A percentile compares a stretch with the other conserved stretches of the same genome.
Conservation (phyloP, 1,140 invertebrate genomes). For the Harpegnathos saltator region DNA sequence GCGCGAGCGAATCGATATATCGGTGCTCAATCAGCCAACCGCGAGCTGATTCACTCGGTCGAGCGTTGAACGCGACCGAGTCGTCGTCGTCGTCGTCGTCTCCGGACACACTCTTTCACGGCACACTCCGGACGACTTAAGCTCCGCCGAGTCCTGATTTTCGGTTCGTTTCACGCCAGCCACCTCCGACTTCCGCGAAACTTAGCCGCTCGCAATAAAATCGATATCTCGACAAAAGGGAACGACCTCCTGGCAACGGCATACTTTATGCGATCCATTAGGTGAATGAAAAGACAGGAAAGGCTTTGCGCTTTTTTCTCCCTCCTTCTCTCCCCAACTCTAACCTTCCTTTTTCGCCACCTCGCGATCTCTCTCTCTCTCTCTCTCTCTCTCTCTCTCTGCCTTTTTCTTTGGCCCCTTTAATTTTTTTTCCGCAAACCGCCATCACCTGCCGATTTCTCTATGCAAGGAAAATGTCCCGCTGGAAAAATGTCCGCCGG, state of each 20-base stretch:
- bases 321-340: too few relatives aligned
- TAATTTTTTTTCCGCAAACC: slow-evolving; percentile 32
- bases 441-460: slow-evolving; percentile 35
- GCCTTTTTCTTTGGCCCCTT: too few relatives aligned
- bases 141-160: slow-evolving; percentile 31
- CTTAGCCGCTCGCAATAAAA: slow-evolving; percentile 61
- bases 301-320: background rate
- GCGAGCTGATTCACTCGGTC: slow-evolving; percentile 38
- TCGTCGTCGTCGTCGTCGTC: too few relatives aligned
- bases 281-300: slow-evolving; percentile 66
- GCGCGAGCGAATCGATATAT: slow-evolving; percentile 23
- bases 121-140: slow-evolving; percentile 31
- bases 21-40: slow-evolving; percentile 34
- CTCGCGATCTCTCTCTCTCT: too few relatives aligned
- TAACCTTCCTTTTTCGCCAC: too few relatives aligned
- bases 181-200: slow-evolving; percentile 48
- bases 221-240: slow-evolving; percentile 65
- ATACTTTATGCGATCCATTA: slow-evolving; percentile 70
- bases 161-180: slow-evolving; percentile 41
- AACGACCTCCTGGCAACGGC: slow-evolving; percentile 34
- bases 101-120: slow-evolving; percentile 16
- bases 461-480: slow-evolving; percentile 22
- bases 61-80: slow-evolving; percentile 10
- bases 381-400: too few relatives aligned
- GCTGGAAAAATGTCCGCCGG: slow-evolving; percentile 39